These are phyloP conservation scores for Caenorhabditis brenneri DNA, from an alignment of 1,140 invertebrate species.

Conservation along the genomic window DNA sequence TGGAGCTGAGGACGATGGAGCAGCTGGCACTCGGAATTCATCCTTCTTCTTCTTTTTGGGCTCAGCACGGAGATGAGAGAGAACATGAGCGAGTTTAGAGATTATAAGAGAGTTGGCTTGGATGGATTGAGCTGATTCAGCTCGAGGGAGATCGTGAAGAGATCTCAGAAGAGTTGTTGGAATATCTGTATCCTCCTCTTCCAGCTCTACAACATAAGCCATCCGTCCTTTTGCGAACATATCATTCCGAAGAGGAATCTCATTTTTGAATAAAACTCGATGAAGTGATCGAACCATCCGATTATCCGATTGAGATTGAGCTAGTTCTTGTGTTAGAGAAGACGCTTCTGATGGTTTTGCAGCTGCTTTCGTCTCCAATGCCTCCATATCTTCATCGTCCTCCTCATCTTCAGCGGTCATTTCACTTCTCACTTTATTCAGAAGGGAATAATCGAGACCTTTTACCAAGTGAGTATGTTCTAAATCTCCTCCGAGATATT, in stretches of 20 bases:
- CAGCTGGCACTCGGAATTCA: conserved; percentile 46
- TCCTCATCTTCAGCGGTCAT: conserved; percentile 85
- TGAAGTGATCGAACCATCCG: conserved; percentile 73
- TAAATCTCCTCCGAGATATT: conserved; percentile 99
- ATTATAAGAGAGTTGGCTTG: conserved; percentile 67
- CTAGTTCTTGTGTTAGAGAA: not conserved
- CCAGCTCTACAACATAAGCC: conserved; percentile 94
- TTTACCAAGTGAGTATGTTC: conserved; percentile 99
- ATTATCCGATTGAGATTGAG: conserved; percentile 40
- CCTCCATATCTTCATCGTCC: conserved; percentile 78
- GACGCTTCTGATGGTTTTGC: conserved; percentile 16
- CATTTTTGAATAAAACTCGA: conserved; percentile 72
- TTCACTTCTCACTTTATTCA: conserved; percentile 87
- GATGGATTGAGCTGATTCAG: conserved; percentile 71
- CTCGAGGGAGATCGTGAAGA: conserved; percentile 87
- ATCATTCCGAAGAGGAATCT: conserved; percentile 78
- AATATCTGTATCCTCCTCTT: conserved; percentile 90
- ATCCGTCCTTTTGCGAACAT: conserved; percentile 90
- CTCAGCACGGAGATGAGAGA: conserved; percentile 83
- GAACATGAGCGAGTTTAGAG: conserved; percentile 77
- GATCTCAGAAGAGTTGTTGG: conserved; percentile 93
- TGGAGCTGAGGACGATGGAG: conserved; percentile 43
- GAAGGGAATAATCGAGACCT: conserved; percentile 96
- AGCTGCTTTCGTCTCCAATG: conserved; percentile 41
- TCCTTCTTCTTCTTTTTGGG: conserved; percentile 69